Conservation (phyloP, 1,140 invertebrate genomes). For the Forficula auricularia region DNA sequence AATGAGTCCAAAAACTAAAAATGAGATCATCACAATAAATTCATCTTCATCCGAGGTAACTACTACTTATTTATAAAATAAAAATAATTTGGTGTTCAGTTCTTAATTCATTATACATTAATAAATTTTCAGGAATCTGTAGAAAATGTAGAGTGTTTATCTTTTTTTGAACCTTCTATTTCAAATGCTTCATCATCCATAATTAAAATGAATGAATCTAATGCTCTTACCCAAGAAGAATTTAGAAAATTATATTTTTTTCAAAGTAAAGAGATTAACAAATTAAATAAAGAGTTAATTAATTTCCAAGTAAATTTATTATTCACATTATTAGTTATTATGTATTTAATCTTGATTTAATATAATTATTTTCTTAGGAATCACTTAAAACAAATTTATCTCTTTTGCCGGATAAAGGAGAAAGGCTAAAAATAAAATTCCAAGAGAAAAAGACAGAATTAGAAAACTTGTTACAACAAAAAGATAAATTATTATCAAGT, state of each 20-base stretch:
- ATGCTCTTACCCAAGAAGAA: too few relatives aligned
- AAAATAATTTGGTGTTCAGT: too few relatives aligned
- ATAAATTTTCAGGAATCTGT: too few relatives aligned
- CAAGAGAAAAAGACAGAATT: constrained; percentile 24
- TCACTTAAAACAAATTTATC: constrained; percentile 22
- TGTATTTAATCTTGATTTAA: constrained; percentile 2
- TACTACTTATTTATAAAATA: too few relatives aligned
- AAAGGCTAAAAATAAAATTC: constrained; percentile 26
- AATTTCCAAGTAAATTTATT: constrained; percentile 16
- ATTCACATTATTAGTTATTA: neutral
- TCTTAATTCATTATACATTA: too few relatives aligned
- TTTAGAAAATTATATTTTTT: constrained; percentile 1
- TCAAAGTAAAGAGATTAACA: constrained; percentile 9
- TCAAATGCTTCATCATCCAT: too few relatives aligned
- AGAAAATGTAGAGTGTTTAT: too few relatives aligned
- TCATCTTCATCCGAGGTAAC: too few relatives aligned
- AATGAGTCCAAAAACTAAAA: too few relatives aligned
- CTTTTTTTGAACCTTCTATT: too few relatives aligned
- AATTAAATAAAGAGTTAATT: constrained; percentile 14
- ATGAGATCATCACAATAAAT: too few relatives aligned
- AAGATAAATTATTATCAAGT: constrained; percentile 16
- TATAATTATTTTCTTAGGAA: constrained; percentile 4
- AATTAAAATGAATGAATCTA: too few relatives aligned
- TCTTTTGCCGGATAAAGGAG: constrained; percentile 33
- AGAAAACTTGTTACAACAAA: constrained; percentile 24